Evolutionary conservation across 2,113 vertebrate genomes (phyloP), one percentile per base, ranked within the genome.

Genomic region (Macrotis lagotis): DNA sequence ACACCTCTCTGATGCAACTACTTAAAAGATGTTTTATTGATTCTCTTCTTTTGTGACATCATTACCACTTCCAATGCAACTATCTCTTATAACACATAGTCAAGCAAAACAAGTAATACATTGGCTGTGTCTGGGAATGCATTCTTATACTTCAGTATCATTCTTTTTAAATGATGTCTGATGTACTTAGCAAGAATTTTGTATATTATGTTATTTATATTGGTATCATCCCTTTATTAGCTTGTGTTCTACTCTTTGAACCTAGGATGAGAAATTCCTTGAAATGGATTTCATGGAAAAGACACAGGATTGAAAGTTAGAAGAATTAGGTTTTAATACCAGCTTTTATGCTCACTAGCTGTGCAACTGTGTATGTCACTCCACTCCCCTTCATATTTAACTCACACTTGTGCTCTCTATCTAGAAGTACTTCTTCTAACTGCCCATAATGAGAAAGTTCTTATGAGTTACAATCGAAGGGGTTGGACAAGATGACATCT

Each of bases 211-310:
- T 19, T 44, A 83, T 83, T 44, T 83, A 66, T 83, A 44, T 44
- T 24, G n/a, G 6, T 83, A 11, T 83, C n/a, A 83, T n/a, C 10
- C 16, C 66, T 22, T 83, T 22, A 74, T 83, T 22, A 83, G 37
- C n/a, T n/a, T 83, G n/a, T 44, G 44, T 44, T 83, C n/a, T 50
- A 91, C 89, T 95, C 95, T 90, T 97, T 92, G 88, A 31, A 25
- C 48, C 91, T 3, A 51, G 50, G 50, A 94, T 44, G 28, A 92
- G n/a, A 92, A 90, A 50, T 22, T 50, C 92, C 59, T 95, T 95
- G 92, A 95, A 74, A 91, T 91, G 31, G 31, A 16, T 66, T 16
- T 37, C 31, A 66, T 66, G 14, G 12, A n/a, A n/a, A 74, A 5
- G 66, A 6, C 37, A 74, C 37, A 7, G 37, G 37, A 74, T n/a